Percentiles rank a stretch among this genome's conserved stretches.
Evolutionary conservation across 1,140 invertebrate genomes (phyloP).

Genomic region (Paramacrobiotus metropolitanus): DNA sequence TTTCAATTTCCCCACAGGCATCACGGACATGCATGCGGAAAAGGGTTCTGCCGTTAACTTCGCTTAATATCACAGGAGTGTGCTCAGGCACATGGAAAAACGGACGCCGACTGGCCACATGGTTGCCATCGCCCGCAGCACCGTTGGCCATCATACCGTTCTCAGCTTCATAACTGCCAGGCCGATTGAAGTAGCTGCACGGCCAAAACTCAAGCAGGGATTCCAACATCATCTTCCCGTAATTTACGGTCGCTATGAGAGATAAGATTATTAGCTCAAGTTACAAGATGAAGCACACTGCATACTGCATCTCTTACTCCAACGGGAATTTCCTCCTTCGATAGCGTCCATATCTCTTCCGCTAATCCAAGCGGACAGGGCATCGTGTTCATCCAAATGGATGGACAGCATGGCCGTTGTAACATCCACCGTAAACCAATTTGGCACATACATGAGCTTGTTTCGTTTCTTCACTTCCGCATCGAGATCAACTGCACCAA

Average conservation of each 20-base stretch:
- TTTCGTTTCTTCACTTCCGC: slow-evolving; percentile 75
- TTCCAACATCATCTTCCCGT: slow-evolving; percentile 75
- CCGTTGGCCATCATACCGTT: slow-evolving; percentile 16
- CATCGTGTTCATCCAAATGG: slow-evolving; percentile 91
- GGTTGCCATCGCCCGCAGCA: slow-evolving; percentile 18
- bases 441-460: slow-evolving; percentile 86
- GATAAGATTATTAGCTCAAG: no score
- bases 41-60: slow-evolving; percentile 38
- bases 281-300: no score
- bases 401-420: slow-evolving; percentile 98
- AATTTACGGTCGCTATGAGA: slow-evolving; percentile 45
- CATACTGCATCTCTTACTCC: slow-evolving; percentile 5
- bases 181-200: slow-evolving; percentile 24
- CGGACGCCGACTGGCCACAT: slow-evolving; percentile 35
- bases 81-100: slow-evolving; percentile 81
- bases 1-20: slow-evolving; percentile 81
- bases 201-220: slow-evolving; percentile 90
- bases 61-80: slow-evolving; percentile 89
- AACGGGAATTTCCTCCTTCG: background rate
- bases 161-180: background rate
- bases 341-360: background rate
- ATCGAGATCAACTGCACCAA: slow-evolving; percentile 76
- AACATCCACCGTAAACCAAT: slow-evolving; percentile 97
- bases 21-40: slow-evolving; percentile 72
- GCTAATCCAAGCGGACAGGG: slow-evolving; percentile 66